Evolutionary conservation across 2,113 vertebrate genomes (phyloP), one percentile per base, ranked within the genome.

Genomic region (Nyctereutes procyonoides): DNA sequence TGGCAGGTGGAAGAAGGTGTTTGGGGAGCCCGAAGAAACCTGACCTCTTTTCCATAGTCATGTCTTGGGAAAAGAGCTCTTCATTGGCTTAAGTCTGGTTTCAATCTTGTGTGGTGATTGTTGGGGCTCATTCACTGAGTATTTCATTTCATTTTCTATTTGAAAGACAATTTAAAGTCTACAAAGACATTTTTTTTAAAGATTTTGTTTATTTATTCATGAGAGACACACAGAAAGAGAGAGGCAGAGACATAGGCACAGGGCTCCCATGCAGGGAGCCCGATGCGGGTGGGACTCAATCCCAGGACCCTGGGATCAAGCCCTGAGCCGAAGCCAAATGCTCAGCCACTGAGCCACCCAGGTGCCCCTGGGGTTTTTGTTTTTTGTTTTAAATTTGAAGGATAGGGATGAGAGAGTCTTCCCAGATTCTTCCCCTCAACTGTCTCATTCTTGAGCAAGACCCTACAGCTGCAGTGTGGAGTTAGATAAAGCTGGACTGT

Each of bases 91-190:
- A n/a, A 38, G 38, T 62, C 76, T 58, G 62, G 38, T 58, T 79
- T 28, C n/a, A 65, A 17, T 38, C 51, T 48, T 74, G 30, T 53
- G 60, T 77, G 35, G 32, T 83, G n/a, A 88, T 43, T 38, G 20
- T 38, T 84, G 30, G 43, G 10, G 20, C 16, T 58, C 92, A 63
- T 73, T 71, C 43, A 62, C n/a, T 86, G 43, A 9, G 15, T 30
- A 58, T 62, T 88, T 80, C 62, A 67, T 88, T 90, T 83, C 58
- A 82, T 62, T 95, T 96, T 85, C 60, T 62, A 69, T 85, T 77
- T 93, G 89, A 80, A 86, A 77, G 96, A 90, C 16, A 38, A 51
- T 15, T 32, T 60, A 55, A 35, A 83, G n/a, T 94, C 76, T 51
- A 63, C 6, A 53, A 81, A 63, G 30, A 58, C 11, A 67, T 30